Evolutionary conservation across 1,140 invertebrate species (phyloP).

Genomic region (Littorina saxatilis): DNA sequence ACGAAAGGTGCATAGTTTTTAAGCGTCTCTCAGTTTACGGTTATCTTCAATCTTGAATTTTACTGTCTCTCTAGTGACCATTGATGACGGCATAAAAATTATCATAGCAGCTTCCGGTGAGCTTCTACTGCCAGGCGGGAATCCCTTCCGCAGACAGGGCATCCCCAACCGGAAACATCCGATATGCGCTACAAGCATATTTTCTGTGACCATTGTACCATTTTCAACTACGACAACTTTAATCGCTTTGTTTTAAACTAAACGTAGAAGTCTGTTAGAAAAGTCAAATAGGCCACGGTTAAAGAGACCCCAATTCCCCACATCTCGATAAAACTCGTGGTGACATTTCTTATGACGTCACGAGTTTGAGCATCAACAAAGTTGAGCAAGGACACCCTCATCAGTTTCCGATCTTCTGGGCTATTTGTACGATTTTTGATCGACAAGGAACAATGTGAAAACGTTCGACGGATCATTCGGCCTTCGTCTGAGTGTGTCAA

Average conservation of each 20-base stretch:
- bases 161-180: constrained; percentile 57
- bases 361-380: constrained; percentile 53
- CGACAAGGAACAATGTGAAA: constrained; percentile 33
- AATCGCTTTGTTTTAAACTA: not conserved
- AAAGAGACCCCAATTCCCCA: constrained; percentile 28
- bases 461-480: constrained; percentile 27
- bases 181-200: constrained; percentile 43
- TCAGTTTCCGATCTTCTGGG: constrained; percentile 32
- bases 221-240: constrained; percentile 5
- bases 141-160: constrained; percentile 50
- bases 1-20: too few species aligned
- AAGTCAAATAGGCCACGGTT: constrained; percentile 21
- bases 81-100: constrained; percentile 27
- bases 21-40: not conserved
- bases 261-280: not conserved
- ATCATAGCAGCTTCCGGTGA: constrained; percentile 40
- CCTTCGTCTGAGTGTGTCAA: constrained; percentile 36
- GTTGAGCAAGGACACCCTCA: constrained; percentile 52
- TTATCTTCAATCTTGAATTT: not conserved
- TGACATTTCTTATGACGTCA: constrained; percentile 51
- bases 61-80: not conserved
- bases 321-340: constrained; percentile 54
- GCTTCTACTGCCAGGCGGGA: constrained; percentile 49
- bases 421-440: constrained; percentile 18
- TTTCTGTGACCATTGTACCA: constrained; percentile 6